Conservation (phyloP, 2,797 vertebrate species). For the Xenops minutus region DNA sequence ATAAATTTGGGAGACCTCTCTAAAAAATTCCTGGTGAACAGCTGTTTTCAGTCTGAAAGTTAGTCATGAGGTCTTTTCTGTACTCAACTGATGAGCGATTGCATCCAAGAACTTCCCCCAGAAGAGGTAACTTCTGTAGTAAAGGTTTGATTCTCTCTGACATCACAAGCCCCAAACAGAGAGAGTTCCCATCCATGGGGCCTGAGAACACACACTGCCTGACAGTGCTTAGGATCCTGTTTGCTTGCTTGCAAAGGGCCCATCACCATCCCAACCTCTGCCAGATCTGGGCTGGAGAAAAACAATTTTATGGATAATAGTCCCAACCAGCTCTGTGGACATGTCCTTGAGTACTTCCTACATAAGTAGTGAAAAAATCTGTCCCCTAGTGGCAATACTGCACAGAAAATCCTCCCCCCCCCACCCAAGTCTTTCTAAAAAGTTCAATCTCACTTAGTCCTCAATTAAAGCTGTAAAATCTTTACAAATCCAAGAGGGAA, state of each 20-base stretch:
- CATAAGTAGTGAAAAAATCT: background rate
- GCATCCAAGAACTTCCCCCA: background rate
- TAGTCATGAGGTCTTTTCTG: fast-evolving
- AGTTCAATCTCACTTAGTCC: background rate
- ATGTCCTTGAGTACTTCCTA: background rate
- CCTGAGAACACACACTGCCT: background rate
- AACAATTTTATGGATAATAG: background rate
- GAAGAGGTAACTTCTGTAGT: background rate
- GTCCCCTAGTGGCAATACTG: background rate
- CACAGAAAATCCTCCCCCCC: background rate
- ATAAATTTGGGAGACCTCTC: background rate
- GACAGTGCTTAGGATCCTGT: background rate
- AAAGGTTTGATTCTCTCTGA: background rate
- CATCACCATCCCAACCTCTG: background rate
- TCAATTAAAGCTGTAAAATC: background rate
- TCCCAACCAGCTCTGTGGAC: background rate
- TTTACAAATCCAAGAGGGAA: background rate
- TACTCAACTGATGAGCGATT: background rate
- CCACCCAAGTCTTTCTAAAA: background rate
- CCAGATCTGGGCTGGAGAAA: background rate
- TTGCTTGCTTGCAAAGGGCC: background rate
- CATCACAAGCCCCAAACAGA: background rate
- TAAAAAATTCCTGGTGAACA: background rate
- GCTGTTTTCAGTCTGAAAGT: background rate
- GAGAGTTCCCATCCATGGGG: background rate